These are phyloP conservation scores for Heliconius charithonia DNA, from an alignment of 2,888 invertebrate species.

Conservation along the genomic window DNA sequence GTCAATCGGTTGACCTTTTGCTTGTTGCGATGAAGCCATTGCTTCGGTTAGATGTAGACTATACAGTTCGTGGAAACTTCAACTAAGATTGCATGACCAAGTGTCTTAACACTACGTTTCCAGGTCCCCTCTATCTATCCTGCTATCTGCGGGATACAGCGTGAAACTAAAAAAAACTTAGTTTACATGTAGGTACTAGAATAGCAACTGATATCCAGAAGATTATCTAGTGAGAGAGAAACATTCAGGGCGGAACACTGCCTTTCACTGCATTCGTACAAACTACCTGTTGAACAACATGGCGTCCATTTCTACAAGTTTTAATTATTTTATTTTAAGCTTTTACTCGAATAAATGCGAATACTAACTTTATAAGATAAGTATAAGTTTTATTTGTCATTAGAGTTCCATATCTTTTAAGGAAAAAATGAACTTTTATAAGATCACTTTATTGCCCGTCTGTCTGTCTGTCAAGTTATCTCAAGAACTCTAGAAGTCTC, in stretches of 20 bases:
- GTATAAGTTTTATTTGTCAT: background rate
- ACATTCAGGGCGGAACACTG: conserved; percentile 37
- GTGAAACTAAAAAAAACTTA: background rate
- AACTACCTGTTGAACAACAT: conserved; percentile 15
- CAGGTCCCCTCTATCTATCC: too few species aligned
- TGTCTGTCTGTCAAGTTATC: too few species aligned
- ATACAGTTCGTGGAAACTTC: background rate
- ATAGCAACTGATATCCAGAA: conserved; percentile 17
- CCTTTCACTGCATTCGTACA: conserved; percentile 31
- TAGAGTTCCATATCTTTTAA: too few species aligned
- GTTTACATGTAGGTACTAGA: background rate
- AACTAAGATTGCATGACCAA: background rate
- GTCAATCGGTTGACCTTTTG: conserved; percentile 24
- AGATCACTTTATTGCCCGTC: too few species aligned
- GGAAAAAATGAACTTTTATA: too few species aligned
- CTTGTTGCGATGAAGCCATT: conserved; percentile 29
- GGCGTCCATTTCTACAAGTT: conserved; percentile 18
- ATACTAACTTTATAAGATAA: background rate
- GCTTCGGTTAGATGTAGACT: conserved; percentile 10
- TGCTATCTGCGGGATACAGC: too few species aligned
- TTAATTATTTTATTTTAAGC: background rate
- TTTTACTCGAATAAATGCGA: background rate
- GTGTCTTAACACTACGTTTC: too few species aligned
- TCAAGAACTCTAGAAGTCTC: too few species aligned
- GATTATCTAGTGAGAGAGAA: conserved; percentile 34